Evolutionary conservation across 2,113 vertebrate species (phyloP).

Genomic region (Caloenas nicobarica): DNA sequence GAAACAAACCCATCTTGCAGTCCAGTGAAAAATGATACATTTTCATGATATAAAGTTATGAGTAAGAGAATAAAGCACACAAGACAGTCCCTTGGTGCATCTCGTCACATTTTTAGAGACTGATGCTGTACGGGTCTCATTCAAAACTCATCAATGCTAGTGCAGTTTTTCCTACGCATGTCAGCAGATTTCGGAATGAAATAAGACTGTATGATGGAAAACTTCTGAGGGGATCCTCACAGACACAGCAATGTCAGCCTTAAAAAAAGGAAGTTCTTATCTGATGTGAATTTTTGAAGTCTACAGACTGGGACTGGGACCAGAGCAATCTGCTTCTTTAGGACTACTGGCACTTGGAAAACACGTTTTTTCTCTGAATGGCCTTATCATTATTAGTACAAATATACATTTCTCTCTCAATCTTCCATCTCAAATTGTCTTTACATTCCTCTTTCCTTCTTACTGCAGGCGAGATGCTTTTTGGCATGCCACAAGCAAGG

Average conservation of each 20-base stretch:
- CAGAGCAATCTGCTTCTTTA: background rate
- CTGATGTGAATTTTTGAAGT: background rate
- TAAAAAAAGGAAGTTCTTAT: background rate
- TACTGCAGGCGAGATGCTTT: background rate
- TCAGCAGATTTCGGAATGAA: slow-evolving; percentile 26
- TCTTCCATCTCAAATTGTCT: background rate
- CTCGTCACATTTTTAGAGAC: slow-evolving; percentile 30
- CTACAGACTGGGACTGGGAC: background rate
- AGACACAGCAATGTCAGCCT: background rate
- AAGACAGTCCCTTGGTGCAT: background rate
- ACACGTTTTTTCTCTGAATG: background rate
- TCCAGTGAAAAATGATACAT: background rate
- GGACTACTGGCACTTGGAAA: background rate
- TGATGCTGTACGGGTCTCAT: background rate
- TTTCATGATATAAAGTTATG: slow-evolving; percentile 36
- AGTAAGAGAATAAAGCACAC: slow-evolving; percentile 21
- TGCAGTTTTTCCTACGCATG: background rate
- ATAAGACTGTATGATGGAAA: background rate
- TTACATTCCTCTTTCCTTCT: background rate
- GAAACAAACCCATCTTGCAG: slow-evolving; percentile 28
- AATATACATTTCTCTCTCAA: background rate
- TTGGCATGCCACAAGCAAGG: background rate
- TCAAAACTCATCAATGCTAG: background rate
- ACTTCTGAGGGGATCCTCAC: background rate
- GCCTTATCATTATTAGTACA: background rate